phyloP scores from a whole-genome alignment of 1,140 invertebrate genomes.

The Eubasilissa regina region DNA sequence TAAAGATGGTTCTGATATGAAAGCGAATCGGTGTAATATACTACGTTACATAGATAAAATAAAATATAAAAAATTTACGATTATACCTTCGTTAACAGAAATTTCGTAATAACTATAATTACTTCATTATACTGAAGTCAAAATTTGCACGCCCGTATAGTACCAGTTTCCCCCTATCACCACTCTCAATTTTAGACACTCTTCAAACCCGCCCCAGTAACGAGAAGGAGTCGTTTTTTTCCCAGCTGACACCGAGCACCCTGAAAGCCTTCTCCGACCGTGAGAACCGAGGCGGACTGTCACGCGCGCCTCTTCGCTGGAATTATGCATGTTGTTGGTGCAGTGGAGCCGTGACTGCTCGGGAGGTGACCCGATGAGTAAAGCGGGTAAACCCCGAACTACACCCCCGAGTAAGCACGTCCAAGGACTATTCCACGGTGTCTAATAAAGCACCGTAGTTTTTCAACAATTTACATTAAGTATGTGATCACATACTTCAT shows the following conservation, averaged over 20 bases:
- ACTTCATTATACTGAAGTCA: neutral
- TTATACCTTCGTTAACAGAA: no score
- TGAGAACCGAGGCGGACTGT: neutral
- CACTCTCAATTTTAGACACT: no score
- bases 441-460: no score
- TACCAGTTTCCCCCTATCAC: no score
- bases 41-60: no score
- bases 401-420: neutral
- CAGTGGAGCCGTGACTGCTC: neutral
- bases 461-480: no score
- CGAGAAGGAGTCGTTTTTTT: neutral
- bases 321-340: constrained; percentile 29
- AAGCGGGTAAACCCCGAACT: neutral
- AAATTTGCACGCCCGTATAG: neutral
- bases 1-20: no score
- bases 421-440: no score
- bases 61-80: no score
- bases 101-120: neutral
- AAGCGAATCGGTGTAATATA: no score
- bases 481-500: no score
- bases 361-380: neutral
- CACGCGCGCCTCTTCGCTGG: constrained; percentile 1
- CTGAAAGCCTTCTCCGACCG: neutral
- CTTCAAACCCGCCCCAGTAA: no score
- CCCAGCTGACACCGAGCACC: neutral